Evolutionary conservation across 2,888 invertebrate genomes (phyloP).

Genomic region (Meganola albula): DNA sequence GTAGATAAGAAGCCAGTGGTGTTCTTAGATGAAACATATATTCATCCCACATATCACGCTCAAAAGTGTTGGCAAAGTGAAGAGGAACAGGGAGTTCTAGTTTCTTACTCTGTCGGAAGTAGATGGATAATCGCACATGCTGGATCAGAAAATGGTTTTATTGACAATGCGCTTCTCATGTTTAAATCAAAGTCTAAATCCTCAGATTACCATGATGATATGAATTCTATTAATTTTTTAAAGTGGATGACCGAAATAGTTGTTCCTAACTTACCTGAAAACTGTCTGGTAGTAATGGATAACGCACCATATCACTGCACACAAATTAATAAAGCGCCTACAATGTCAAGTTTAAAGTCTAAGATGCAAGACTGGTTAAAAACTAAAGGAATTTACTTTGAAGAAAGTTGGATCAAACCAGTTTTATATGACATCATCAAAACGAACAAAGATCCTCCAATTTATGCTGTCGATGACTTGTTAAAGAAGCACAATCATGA

Average conservation of each 20-base stretch:
- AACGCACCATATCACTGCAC: constrained; percentile 6
- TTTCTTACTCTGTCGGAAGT: constrained; percentile 3
- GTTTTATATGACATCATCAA: constrained; percentile 18
- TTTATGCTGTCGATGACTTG: constrained; percentile 19
- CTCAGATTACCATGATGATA: constrained; percentile 20
- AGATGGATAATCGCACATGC: constrained; percentile 11
- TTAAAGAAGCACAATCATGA: constrained; percentile 3
- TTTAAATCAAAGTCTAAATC: constrained; percentile 13
- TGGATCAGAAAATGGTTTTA: constrained; percentile 10
- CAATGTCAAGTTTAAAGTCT: not conserved
- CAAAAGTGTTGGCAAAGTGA: constrained; percentile 13
- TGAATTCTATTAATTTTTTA: constrained; percentile 17
- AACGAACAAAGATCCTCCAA: constrained; percentile 17
- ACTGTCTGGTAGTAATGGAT: constrained; percentile 11
- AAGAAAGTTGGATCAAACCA: constrained; percentile 13
- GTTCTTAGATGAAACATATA: constrained; percentile 19
- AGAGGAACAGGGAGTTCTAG: constrained; percentile 7
- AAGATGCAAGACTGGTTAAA: constrained; percentile 1
- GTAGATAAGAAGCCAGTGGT: constrained; percentile 15
- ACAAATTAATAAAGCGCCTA: constrained; percentile 2
- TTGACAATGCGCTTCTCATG: constrained; percentile 10
- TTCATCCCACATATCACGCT: constrained; percentile 7
- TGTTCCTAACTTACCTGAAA: constrained; percentile 12
- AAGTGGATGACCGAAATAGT: constrained; percentile 16
- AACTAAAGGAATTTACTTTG: not conserved